These are phyloP conservation scores for Patiria miniata DNA, from an alignment of 35 echinoderm and acorn worm species.

Conservation along the genomic window DNA sequence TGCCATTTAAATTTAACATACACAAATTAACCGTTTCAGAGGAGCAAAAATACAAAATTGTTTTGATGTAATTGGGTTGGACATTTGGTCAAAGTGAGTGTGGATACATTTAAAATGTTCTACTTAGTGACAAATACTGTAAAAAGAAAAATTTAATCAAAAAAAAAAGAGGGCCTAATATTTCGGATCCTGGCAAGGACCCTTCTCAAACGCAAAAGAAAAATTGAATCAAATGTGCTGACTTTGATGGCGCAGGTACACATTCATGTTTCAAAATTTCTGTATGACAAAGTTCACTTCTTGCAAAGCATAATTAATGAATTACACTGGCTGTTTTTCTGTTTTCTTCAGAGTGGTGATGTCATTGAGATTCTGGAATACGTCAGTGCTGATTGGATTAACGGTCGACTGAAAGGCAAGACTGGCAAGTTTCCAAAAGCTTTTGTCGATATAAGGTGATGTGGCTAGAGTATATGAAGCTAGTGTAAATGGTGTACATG, in stretches of 20 bases:
- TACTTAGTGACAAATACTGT: too few relatives aligned
- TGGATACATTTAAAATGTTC: too few relatives aligned
- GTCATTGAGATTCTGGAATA: conserved; percentile 68
- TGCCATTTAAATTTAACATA: too few relatives aligned
- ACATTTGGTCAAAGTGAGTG: too few relatives aligned
- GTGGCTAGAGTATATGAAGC: not conserved
- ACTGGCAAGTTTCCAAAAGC: conserved; percentile 85
- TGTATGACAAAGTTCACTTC: not conserved
- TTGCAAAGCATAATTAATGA: not conserved
- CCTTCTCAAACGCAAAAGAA: not conserved
- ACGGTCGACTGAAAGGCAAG: conserved; percentile 77
- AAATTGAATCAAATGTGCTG: not conserved
- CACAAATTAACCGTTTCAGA: too few relatives aligned
- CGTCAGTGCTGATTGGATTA: conserved; percentile 82
- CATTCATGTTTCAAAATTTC: not conserved
- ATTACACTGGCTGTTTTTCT: not conserved
- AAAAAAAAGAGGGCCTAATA: too few relatives aligned
- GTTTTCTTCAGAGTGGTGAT: conserved; percentile 63
- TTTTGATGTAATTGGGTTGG: too few relatives aligned
- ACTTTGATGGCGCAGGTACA: not conserved
- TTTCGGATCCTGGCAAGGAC: too few relatives aligned
- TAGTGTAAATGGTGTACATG: not conserved
- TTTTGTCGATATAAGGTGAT: conserved; percentile 77
- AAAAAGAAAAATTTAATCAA: too few relatives aligned
- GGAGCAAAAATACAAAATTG: too few relatives aligned